Base-by-base conservation (phyloP, 1,140 invertebrate species). In the Episyrphus balteatus region DNA sequence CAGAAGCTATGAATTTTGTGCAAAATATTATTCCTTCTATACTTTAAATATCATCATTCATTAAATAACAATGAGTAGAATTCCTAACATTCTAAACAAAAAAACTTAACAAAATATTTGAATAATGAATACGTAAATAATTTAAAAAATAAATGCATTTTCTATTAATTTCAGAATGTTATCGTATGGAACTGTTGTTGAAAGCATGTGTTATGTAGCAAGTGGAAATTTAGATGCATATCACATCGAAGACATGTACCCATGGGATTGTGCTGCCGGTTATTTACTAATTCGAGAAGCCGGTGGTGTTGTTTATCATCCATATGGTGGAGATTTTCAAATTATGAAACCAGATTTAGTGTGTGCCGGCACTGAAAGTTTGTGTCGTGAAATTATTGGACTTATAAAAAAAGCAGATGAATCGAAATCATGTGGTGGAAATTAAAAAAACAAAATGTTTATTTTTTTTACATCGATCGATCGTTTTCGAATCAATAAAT, bases 191-290 rank as follows among this genome's bases (percentile, higher is more conserved):
- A 58, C 52, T 47, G 60, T 67, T 32, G 61, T 67, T n/a, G 60
- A 63, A 43, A 60, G 84, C 15, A 68, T 88, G 52, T 83, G 82
- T 58, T 79, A 79, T 51, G 79, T 90, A 8, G 85, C 86, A 13
- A 74, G 73, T 56, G 86, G 85, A 17, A 69, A 73, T 54, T 68
- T 78, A n/a, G 86, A 90, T 66, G 81, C 75, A 5, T 88, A 84
- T 66, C 78, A 81, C 46, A 82, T 86, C 52, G 83, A 82, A 62
- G 74, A 80, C 37, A 70, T 85, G 52, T 76, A 81, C 42, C 72
- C 75, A n/a, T 86, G 83, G 82, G 82, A 84, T 57, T 78, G 80
- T 45, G 80, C 80, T 30, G 82, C 81, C 2, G 82, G 77, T n/a
- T 74, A 73, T 56, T 57, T 90, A 18, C 83, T 90, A 39, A 76